Evolutionary conservation across 2,888 invertebrate species (phyloP).

Genomic region (Microctonus hyperodae): DNA sequence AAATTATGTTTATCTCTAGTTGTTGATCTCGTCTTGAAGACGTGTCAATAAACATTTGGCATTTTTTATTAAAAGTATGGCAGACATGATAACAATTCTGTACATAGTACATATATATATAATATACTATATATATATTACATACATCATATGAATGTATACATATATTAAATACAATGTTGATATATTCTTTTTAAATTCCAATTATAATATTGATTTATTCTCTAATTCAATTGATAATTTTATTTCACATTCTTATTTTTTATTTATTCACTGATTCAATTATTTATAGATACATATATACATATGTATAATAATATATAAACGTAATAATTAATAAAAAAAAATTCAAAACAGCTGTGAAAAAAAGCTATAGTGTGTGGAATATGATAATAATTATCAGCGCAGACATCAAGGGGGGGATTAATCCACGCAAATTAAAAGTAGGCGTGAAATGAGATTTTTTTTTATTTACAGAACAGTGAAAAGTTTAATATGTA

Average conservation of each 20-base stretch:
- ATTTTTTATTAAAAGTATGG: slow-evolving; percentile 2
- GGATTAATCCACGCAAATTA: background rate
- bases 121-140: background rate
- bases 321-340: background rate
- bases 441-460: background rate
- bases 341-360: background rate
- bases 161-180: too few relatives aligned
- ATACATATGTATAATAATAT: background rate
- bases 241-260: too few relatives aligned
- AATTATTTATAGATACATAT: background rate
- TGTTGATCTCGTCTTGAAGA: slow-evolving; percentile 14
- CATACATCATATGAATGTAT: too few relatives aligned
- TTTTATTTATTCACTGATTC: too few relatives aligned
- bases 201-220: too few relatives aligned
- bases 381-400: background rate
- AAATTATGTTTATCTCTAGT: too few relatives aligned
- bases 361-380: background rate
- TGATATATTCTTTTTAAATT: too few relatives aligned
- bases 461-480: background rate
- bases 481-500: background rate
- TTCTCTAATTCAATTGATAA: too few relatives aligned
- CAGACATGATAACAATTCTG: background rate
- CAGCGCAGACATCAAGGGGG: background rate
- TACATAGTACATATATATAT: background rate
- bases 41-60: slow-evolving; percentile 8